Evolutionary conservation across 2,888 invertebrate genomes (phyloP), one percentile per base, ranked within the genome.

Genomic region (Sisyra nigra): DNA sequence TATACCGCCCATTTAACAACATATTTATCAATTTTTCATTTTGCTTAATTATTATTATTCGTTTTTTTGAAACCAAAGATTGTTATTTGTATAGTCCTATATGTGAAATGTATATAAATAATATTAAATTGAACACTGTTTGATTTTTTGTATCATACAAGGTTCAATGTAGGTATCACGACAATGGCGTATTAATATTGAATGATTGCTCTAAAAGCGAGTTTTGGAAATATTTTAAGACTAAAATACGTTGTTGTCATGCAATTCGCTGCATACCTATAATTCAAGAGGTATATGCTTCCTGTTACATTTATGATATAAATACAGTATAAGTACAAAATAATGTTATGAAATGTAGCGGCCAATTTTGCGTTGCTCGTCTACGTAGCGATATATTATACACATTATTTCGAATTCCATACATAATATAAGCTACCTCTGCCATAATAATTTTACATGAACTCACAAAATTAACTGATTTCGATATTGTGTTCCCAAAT

Each of bases 251-350:
- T 9, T 38, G 37, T 8, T 38, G 19, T 38, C 11, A 17, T 18
- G 14, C 14, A 11, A 35, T 14, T 15, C 17, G 35, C 42, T 30
- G 34, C 30, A 33, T 33, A 48, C 49, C 50, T 50, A 50, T 49
- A 47, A 50, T 49, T 24, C 51, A 55, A 53, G 57, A 57, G 59
- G 59, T 59, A 54, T 58, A 60, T 60, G 59, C 60, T 61, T 60
- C 60, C 60, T 60, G 57, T 60, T 60, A 53, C 53, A 55, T 54
- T 52, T 51, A 53, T 43, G 35, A 32, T 38, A 51, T 53, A 49
- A 53, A 55, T 55, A 58, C 57, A 58, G 56, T 59, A 59, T 58
- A 58, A 60, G 59, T 60, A 60, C 59, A 60, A 59, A 58, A 54
- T 54, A 54, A 50, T 53, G 38, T 42, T 34, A 42, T 35, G 24